Evolutionary conservation across 1,140 invertebrate genomes (phyloP), one percentile per base, ranked within the genome.

Genomic region (Hetaerina americana): DNA sequence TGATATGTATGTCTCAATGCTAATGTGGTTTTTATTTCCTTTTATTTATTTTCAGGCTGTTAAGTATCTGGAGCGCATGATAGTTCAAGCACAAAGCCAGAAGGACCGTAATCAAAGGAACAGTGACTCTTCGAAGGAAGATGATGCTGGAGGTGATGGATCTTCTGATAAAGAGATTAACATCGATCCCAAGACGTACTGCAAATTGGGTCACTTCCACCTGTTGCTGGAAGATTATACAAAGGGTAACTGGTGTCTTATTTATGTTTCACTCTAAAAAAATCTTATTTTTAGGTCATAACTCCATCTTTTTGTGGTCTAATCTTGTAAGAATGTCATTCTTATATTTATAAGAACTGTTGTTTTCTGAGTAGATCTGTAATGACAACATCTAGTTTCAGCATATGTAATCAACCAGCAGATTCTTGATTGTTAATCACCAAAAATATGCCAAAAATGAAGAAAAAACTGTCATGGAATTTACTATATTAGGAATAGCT

Each of bases 181-280:
- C 75, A 91, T 96, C 70, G 92, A 96, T 81, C 89, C 92, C 0
- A 92, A 93, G 79, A 94, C 94, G 12, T 96, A 92, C 79, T 96
- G 94, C 77, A 95, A 95, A 83, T 82, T 98, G 27, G 95, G 95
- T 0, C 95, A 98, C 84, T 93, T 96, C 78, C 92, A 96, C 83
- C 85, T 97, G 5, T 82, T 97, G 0, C 81, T 96, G 5, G 93
- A 94, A 83, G 91, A 97, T 80, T 96, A 92, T 83, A 84, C 87
- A 27, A 96, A 96, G 91, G 93, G 93, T 94, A 84, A 75, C n/a
- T n/a, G n/a, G n/a, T n/a, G n/a, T 75, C 72, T 70, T 75, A 22
- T 57, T 15, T 69, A 74, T 67, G 40, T 29, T 66, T n/a, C n/a
- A n/a, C n/a, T n/a, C n/a, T n/a, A n/a, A n/a, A n/a, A n/a, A n/a